Evolutionary conservation across 2,797 vertebrate genomes (phyloP).

Genomic region (Clangula hyemalis): DNA sequence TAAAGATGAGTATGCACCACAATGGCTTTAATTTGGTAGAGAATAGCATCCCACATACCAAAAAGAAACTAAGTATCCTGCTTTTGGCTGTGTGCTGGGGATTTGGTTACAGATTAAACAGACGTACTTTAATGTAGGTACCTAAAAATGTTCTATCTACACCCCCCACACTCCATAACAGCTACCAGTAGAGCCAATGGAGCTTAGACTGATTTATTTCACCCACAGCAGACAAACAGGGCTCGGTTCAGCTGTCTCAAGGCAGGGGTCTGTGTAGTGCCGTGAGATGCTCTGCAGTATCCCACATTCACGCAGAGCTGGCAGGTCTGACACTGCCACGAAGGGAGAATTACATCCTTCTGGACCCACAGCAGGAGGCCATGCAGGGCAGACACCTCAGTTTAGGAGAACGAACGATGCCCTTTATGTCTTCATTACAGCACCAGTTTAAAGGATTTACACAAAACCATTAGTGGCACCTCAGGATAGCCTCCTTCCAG

Average conservation of each 20-base stretch:
- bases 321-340: neutral
- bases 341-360: slow-evolving; percentile 2
- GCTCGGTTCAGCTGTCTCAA: neutral
- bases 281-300: neutral
- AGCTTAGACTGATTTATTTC: neutral
- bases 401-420: neutral
- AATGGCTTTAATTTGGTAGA: neutral
- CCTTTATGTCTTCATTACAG: slow-evolving; percentile 14
- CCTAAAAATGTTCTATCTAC: neutral
- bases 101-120: neutral
- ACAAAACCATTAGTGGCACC: neutral
- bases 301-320: neutral
- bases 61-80: neutral
- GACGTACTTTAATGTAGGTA: neutral
- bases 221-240: neutral
- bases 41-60: neutral
- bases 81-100: neutral
- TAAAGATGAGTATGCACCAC: neutral
- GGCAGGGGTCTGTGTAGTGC: neutral
- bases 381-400: neutral
- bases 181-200: neutral
- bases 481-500: neutral
- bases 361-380: slow-evolving; percentile 28
- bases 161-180: neutral
- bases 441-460: neutral